phyloP scores from a whole-genome alignment of 1,140 invertebrate species.

The Drosophila erecta region DNA sequence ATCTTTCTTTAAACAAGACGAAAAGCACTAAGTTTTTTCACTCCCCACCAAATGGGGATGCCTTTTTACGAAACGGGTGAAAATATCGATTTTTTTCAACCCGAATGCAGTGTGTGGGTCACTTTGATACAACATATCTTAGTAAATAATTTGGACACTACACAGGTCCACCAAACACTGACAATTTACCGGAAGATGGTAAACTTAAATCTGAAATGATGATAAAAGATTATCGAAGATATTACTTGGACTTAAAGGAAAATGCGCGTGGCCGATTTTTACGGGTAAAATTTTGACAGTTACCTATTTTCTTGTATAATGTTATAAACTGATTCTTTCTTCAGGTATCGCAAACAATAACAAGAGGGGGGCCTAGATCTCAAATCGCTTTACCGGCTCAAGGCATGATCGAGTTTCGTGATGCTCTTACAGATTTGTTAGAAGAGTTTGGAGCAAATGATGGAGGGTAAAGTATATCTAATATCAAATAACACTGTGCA shows the following conservation, averaged over 20 bases:
- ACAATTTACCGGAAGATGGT: slow-evolving; percentile 98
- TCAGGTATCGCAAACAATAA: slow-evolving; percentile 97
- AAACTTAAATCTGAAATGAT: slow-evolving; percentile 99
- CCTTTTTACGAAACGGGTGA: too few relatives aligned
- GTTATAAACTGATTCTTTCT: slow-evolving; percentile 15
- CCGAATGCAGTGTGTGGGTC: too few relatives aligned
- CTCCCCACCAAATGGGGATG: too few relatives aligned
- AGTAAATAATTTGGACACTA: slow-evolving; percentile 49
- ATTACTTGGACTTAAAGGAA: slow-evolving; percentile 99
- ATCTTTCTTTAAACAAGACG: too few relatives aligned
- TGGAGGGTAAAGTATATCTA: slow-evolving; percentile 87
- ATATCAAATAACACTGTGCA: not conserved
- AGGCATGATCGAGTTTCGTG: slow-evolving; percentile 99
- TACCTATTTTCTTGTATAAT: not conserved
- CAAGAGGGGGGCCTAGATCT: slow-evolving; percentile 95
- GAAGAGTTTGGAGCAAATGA: slow-evolving; percentile 98
- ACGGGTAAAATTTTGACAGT: slow-evolving; percentile 88
- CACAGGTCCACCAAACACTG: slow-evolving; percentile 96
- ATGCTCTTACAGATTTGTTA: slow-evolving; percentile 97
- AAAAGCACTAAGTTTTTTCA: too few relatives aligned
- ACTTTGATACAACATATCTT: slow-evolving; percentile 8
- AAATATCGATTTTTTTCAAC: too few relatives aligned
- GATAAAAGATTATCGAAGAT: slow-evolving; percentile 98
- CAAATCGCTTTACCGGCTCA: slow-evolving; percentile 99
- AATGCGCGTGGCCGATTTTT: slow-evolving; percentile 98